phyloP scores from a whole-genome alignment of 92 coral and sea anemone species.

The Metridium senile region DNA sequence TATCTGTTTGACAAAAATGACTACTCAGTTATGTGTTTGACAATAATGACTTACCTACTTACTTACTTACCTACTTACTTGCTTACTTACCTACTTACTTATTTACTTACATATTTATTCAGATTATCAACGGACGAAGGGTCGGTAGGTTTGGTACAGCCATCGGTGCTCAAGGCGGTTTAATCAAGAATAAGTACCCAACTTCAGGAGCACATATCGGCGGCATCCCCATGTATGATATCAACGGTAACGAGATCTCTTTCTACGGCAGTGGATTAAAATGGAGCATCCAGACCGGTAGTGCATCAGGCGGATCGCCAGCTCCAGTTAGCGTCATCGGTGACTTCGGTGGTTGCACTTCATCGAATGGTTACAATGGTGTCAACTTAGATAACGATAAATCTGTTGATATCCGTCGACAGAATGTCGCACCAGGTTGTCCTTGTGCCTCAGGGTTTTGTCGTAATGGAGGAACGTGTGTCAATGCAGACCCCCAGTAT shows the following conservation, averaged over 20 bases:
- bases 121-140: slow-evolving; percentile 21
- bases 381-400: slow-evolving; percentile 63
- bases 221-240: slow-evolving; percentile 20
- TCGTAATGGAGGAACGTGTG: slow-evolving; percentile 82
- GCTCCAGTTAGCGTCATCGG: slow-evolving; percentile 60
- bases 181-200: slow-evolving; percentile 23
- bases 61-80: too few species aligned
- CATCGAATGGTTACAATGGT: slow-evolving; percentile 79
- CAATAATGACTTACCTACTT: too few species aligned
- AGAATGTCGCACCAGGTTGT: slow-evolving; percentile 79
- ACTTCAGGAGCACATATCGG: not conserved
- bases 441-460: slow-evolving; percentile 80
- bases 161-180: slow-evolving; percentile 31
- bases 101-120: too few species aligned
- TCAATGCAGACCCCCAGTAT: slow-evolving; percentile 72
- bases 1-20: too few species aligned
- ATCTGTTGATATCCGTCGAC: slow-evolving; percentile 62
- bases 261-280: slow-evolving; percentile 43
- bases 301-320: slow-evolving; percentile 12
- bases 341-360: slow-evolving; percentile 91
- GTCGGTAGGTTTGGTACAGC: slow-evolving; percentile 24
- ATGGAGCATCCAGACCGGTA: slow-evolving; percentile 19
- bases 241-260: slow-evolving; percentile 11
- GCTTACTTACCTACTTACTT: too few species aligned
- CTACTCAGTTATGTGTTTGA: too few species aligned